Evolutionary conservation across 2,113 vertebrate species (phyloP).

Genomic region (Melanostigma gelatinosum): DNA sequence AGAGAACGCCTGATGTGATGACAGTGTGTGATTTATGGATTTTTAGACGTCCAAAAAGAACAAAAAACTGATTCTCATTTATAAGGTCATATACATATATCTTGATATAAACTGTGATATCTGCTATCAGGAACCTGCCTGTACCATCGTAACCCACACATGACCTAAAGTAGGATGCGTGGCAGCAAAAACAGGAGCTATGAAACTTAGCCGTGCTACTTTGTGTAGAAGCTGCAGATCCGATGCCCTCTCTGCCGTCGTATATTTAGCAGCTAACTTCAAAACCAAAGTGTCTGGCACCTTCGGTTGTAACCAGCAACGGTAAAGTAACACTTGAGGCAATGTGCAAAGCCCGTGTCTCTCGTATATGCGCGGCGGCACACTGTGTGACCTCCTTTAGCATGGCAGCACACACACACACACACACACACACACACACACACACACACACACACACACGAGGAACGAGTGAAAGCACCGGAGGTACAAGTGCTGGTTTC

Average conservation of each 20-base stretch:
- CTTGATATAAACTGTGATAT: neutral
- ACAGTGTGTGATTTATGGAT: neutral
- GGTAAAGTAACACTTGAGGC: conserved; percentile 52
- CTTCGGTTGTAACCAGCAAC: conserved; percentile 39
- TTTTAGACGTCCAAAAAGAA: neutral
- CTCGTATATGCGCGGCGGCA: neutral
- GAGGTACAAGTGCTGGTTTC: neutral
- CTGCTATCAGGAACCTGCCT: neutral
- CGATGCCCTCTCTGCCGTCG: conserved; percentile 18
- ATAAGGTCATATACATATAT: neutral
- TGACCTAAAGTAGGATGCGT: conserved; percentile 29
- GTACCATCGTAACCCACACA: neutral
- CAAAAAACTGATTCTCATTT: neutral
- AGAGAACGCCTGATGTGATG: conserved; percentile 24
- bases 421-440: neutral
- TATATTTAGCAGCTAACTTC: conserved; percentile 61
- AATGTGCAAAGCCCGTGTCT: conserved; percentile 47
- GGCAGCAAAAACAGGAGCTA: neutral
- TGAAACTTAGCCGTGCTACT: neutral
- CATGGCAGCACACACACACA: neutral
- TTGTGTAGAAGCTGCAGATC: neutral
- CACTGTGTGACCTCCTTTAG: neutral
- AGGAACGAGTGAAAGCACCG: neutral
- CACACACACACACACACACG: neutral
- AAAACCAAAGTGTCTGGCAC: conserved; percentile 61